These are phyloP conservation scores for Autographa gamma DNA, from an alignment of 2,888 invertebrate genomes.

Conservation along the genomic window DNA sequence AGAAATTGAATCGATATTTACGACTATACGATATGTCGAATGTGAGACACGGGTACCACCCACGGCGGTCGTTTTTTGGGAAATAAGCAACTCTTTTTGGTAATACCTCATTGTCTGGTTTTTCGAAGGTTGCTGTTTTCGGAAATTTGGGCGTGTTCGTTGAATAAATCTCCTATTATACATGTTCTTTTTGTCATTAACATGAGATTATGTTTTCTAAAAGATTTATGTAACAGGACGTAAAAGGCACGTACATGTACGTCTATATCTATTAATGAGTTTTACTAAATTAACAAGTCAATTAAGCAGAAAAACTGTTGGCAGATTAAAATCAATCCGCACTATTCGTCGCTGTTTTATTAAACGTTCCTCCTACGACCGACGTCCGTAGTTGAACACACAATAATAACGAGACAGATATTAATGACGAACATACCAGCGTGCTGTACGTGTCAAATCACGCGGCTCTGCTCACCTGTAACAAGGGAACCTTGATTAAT, in stretches of 20 bases:
- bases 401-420: slow-evolving; percentile 47
- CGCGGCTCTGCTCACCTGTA: slow-evolving; percentile 68
- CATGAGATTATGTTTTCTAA: slow-evolving; percentile 14
- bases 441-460: slow-evolving; percentile 25
- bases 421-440: slow-evolving; percentile 49
- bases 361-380: slow-evolving; percentile 45
- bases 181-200: slow-evolving; percentile 25
- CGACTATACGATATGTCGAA: slow-evolving; percentile 52
- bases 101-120: slow-evolving; percentile 65
- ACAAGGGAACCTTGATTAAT: slow-evolving; percentile 61
- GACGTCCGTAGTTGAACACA: slow-evolving; percentile 17
- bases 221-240: slow-evolving; percentile 23
- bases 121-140: slow-evolving; percentile 58
- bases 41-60: slow-evolving; percentile 62
- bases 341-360: neutral
- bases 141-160: slow-evolving; percentile 58
- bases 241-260: neutral
- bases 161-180: slow-evolving; percentile 59
- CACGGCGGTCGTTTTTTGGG: slow-evolving; percentile 63
- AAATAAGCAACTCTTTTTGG: slow-evolving; percentile 68
- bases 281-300: neutral
- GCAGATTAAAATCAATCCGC: neutral
- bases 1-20: slow-evolving; percentile 53
- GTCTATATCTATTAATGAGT: neutral
- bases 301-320: neutral